Evolutionary conservation across 2,113 vertebrate species (phyloP), one percentile per base, ranked within the genome.

Genomic region (Semicossyphus pulcher): DNA sequence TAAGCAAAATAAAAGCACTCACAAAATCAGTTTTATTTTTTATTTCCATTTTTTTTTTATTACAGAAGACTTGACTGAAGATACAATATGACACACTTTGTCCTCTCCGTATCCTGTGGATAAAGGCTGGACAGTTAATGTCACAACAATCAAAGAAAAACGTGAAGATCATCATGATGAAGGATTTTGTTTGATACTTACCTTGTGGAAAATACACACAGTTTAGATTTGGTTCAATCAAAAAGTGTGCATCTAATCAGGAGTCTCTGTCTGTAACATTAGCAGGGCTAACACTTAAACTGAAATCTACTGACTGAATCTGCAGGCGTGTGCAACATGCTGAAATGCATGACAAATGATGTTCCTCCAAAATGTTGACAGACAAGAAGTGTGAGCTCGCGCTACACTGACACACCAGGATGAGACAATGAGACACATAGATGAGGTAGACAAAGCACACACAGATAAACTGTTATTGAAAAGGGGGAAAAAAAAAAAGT

Each of bases 21-120:
- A 89, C 86, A 82, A 95, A 95, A 94, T 90, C 88, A 92, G 86
- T 94, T 94, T 94, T 93, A 93, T 87, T 91, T 95, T 94, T 96
- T 93, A 94, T 93, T 93, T 95, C 94, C 95, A 95, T 89, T 86
- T 91, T 66, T 72, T 65, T 94, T 85, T 87, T 76, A 74, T 95
- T 95, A 90, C 94, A 94, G 90, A 93, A 90, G 89, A 86, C 78
- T 94, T 92, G 72, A 90, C 83, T 90, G 71, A 88, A 92, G 92
- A 85, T 49, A 93, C 93, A 74, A 65, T 44, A 52, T 81, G 89
- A 93, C 92, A 89, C 85, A 81, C 83, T 90, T 88, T 88, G 91
- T 95, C 94, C 92, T 92, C 92, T 88, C 90, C 93, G 93, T 74
- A 53, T 94, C 94, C 97, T 98, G 96, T 89, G 94, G 94, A 95